Conservation (phyloP, 2,888 invertebrate genomes). For the Elmis aenea region DNA sequence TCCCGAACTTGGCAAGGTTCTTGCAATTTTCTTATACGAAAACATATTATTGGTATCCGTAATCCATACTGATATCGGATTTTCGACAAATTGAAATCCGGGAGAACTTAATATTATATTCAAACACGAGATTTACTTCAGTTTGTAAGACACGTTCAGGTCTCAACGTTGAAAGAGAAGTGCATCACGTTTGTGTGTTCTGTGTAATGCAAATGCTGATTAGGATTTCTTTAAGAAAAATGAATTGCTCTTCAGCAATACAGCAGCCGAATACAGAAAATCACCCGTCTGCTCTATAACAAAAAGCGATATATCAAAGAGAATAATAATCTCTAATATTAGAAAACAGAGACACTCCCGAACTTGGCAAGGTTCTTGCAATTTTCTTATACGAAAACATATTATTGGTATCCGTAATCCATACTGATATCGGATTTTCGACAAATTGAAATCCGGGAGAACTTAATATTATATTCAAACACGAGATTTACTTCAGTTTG, state of each 20-base stretch:
- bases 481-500: too few species aligned
- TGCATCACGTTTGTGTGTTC: constrained; percentile 9
- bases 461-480: constrained; percentile 9
- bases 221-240: constrained; percentile 11
- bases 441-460: constrained; percentile 7
- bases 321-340: too few species aligned
- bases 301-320: too few species aligned
- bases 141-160: constrained; percentile 3
- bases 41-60: constrained; percentile 8
- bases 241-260: constrained; percentile 13
- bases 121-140: too few species aligned
- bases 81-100: constrained; percentile 8
- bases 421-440: constrained; percentile 9
- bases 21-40: constrained; percentile 7
- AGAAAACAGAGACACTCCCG: too few species aligned
- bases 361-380: constrained; percentile 3
- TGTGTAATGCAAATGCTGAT: constrained; percentile 17
- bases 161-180: constrained; percentile 4
- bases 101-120: constrained; percentile 8
- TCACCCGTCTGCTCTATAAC: too few species aligned
- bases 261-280: too few species aligned
- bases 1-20: too few species aligned
- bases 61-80: constrained; percentile 8
- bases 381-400: constrained; percentile 7
- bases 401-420: constrained; percentile 7